Percentiles rank a stretch among this genome's conserved stretches.
Evolutionary conservation across 1,140 invertebrate genomes (phyloP).

Genomic region (Sycobia sp.): DNA sequence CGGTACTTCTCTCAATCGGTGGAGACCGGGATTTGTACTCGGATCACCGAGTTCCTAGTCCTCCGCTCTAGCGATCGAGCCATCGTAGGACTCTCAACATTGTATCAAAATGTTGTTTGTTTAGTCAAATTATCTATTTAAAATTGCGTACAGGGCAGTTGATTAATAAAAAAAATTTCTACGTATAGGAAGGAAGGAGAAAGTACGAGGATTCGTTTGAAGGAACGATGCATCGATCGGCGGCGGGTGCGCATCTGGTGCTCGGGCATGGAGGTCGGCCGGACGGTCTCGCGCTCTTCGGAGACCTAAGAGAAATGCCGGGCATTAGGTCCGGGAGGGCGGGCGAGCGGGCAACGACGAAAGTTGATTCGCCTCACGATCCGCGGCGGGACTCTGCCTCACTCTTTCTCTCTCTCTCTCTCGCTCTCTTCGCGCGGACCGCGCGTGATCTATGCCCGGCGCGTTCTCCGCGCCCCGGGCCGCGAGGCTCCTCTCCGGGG

Average conservation of each 20-base stretch:
- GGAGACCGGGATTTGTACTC: too few species aligned
- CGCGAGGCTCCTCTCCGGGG: slow-evolving; percentile 49
- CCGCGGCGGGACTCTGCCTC: slow-evolving; percentile 55
- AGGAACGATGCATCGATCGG: not conserved
- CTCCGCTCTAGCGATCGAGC: too few species aligned
- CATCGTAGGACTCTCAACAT: too few species aligned
- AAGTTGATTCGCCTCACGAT: slow-evolving; percentile 62
- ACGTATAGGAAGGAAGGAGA: too few species aligned
- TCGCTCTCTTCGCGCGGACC: slow-evolving; percentile 53
- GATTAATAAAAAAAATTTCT: too few species aligned
- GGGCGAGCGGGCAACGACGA: slow-evolving; percentile 59
- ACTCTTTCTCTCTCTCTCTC: too few species aligned
- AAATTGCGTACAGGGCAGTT: too few species aligned
- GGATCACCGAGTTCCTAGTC: too few species aligned
- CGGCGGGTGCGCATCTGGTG: not conserved
- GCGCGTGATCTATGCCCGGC: slow-evolving; percentile 56
- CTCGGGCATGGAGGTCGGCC: not conserved
- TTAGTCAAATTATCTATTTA: too few species aligned
- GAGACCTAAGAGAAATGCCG: slow-evolving; percentile 59
- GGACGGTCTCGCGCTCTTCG: slow-evolving; percentile 39
- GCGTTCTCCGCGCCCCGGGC: slow-evolving; percentile 48
- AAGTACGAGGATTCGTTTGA: not conserved
- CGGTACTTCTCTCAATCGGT: too few species aligned
- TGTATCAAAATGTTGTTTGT: too few species aligned
- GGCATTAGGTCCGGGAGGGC: slow-evolving; percentile 57